Base-by-base conservation (phyloP, 1,140 invertebrate species). In the Aphelinus certus region DNA sequence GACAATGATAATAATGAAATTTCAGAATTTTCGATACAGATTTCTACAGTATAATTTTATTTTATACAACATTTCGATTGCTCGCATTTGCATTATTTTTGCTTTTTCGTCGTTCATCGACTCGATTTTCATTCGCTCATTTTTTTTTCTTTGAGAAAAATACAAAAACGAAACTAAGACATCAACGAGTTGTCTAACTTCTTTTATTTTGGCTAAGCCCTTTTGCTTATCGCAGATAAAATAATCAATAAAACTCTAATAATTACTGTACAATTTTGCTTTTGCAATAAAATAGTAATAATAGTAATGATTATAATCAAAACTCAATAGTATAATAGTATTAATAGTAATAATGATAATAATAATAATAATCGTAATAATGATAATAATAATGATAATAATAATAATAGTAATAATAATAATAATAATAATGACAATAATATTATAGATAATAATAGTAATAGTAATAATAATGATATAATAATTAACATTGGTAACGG, bases 401-500 rank as follows among this genome's bases (percentile, higher is more conserved):
- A 72, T 79, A 77, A 77, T 76, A 72, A 77, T 79, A 78, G 75
- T 79, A 76, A 64, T 79, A 75, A 76, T 81, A 79, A 77, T 78
- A 62, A 62, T 75, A 61, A 78, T 81, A 77, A 77, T 80, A 78
- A 73, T 75, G 65, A 69, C 70, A 70, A 76, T 77, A 70, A 77
- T 77, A 76, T 73, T 76, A 62, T 79, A 79, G 78, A 81, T 81
- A 61, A 69, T 76, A 72, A 76, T 79, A 73, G 60, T 64, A 58
- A 71, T 76, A 76, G 57, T 76, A 74, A 79, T 82, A 77, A 77
- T 78, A 65, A 76, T 79, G 77, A 75, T 9, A 53, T 80, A 81
- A 80, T 81, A 82, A 83, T 83, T 69, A 85, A 85, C 83, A 85
- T 83, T 84, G 81, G 82, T 83, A 84, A 85, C 82, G 81, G 80